Base-by-base conservation (phyloP, 2,113 vertebrate genomes). In the Gobiocypris rarus region DNA sequence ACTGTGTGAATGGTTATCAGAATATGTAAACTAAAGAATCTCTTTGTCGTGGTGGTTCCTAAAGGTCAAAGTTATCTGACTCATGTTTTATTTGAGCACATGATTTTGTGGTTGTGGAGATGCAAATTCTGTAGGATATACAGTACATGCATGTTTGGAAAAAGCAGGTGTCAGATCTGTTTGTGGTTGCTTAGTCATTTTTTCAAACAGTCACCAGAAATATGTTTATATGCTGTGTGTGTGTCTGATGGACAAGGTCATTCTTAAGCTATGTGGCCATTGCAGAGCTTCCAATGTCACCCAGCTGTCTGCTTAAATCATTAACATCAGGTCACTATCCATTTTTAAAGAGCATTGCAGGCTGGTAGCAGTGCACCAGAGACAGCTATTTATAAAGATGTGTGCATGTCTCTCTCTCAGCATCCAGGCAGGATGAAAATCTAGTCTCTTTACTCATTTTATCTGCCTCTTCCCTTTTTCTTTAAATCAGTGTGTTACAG, bases 321-420 rank as follows among this genome's bases (percentile, higher is more conserved):
- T 93, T 88, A 24, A 90, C 81, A 82, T 34, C 75, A 83, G 83
- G 17, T 84, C 84, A 15, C 59, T 86, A 90, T 94, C 48, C 50
- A 93, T 92, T 89, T 91, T 93, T 92, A 89, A 94, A 76, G 59
- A 86, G 75, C 52, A n/a, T 9, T 56, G 75, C 75, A 83, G 79
- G 79, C 26, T 10, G 83, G 78, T 17, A 19, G 75, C 54, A 84
- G 2, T 34, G 79, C 58, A 67, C 76, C 43, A 61, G 26, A 8
- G 52, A 82, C 59, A 76, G 61, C 63, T 86, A 87, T 88, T 86
- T 86, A 85, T 86, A 77, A 56, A 86, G 7, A 28, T 54, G 81
- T 54, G 81, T 61, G 28, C 81, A 50, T 24, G n/a, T 59, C 50
- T 65, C 38, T 65, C 38, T 26, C 43, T 75, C 43, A 63, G 41